These are phyloP conservation scores for Pheosia gnoma DNA, from an alignment of 2,888 invertebrate species.

Conservation along the genomic window DNA sequence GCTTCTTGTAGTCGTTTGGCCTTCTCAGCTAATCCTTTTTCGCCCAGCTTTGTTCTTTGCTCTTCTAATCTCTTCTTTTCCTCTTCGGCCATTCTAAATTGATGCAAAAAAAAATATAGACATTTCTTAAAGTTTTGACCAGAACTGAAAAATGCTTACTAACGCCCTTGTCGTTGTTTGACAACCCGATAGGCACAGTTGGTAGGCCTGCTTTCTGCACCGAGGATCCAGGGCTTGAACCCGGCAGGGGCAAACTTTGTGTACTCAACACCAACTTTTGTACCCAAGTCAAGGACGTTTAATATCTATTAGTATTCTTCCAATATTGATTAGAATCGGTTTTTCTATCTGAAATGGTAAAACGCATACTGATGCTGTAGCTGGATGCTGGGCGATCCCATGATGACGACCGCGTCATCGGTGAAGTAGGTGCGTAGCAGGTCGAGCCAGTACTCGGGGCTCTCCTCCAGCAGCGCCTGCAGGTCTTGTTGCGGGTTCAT, in stretches of 20 bases:
- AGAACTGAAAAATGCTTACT: no score
- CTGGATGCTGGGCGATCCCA: conserved; percentile 82
- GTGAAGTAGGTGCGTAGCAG: conserved; percentile 88
- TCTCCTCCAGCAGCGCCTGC: conserved; percentile 85
- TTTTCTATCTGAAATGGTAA: no score
- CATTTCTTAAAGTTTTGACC: no score
- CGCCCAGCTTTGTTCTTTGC: conserved; percentile 86
- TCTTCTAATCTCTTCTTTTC: conserved; percentile 89
- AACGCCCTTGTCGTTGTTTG: no score
- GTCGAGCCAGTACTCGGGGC: conserved; percentile 88
- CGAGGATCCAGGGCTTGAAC: no score
- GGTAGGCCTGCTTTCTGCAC: no score
- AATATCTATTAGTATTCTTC: no score
- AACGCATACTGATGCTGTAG: conserved; percentile 64
- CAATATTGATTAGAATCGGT: no score
- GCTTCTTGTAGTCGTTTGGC: conserved; percentile 86
- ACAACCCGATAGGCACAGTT: no score
- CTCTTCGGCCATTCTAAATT: conserved; percentile 85
- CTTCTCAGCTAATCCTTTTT: conserved; percentile 87
- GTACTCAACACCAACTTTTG: no score
- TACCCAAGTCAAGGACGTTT: no score
- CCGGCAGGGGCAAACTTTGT: no score
- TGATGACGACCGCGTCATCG: conserved; percentile 84
- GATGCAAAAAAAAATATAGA: neutral
- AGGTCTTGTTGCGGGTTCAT: conserved; percentile 87